Conservation (phyloP, 2,113 vertebrate species). For the Lipotes vexillifer region DNA sequence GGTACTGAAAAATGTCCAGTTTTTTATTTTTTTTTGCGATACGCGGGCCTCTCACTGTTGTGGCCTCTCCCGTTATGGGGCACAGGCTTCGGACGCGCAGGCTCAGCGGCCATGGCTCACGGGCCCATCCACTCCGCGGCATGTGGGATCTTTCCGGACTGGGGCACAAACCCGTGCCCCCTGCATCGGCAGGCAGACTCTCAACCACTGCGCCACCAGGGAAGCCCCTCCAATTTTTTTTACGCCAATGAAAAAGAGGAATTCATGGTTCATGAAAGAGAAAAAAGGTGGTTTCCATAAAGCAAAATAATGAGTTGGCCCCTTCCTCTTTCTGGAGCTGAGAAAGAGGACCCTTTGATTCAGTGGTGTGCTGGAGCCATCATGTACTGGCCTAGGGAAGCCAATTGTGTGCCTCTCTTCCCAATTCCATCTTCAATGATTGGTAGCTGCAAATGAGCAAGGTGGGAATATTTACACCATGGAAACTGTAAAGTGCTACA, state of each 20-base stretch:
- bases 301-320: background rate
- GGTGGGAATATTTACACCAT: background rate
- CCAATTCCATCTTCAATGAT: background rate
- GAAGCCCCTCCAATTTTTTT: background rate
- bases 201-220: no score
- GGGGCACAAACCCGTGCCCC: no score
- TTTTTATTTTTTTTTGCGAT: background rate
- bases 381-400: background rate
- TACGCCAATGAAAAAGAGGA: background rate
- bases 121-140: no score
- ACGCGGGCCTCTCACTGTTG: no score
- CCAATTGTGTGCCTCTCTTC: background rate
- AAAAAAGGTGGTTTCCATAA: background rate
- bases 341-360: background rate
- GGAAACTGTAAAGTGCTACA: background rate
- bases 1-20: background rate
- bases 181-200: no score
- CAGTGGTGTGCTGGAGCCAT: background rate
- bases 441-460: background rate
- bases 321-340: background rate
- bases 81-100: no score
- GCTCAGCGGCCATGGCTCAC: no score
- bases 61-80: accelerated
- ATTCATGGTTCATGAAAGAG: background rate
- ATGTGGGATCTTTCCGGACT: no score